Evolutionary conservation across 2,113 vertebrate species (phyloP).

Genomic region (Halichoerus grypus): DNA sequence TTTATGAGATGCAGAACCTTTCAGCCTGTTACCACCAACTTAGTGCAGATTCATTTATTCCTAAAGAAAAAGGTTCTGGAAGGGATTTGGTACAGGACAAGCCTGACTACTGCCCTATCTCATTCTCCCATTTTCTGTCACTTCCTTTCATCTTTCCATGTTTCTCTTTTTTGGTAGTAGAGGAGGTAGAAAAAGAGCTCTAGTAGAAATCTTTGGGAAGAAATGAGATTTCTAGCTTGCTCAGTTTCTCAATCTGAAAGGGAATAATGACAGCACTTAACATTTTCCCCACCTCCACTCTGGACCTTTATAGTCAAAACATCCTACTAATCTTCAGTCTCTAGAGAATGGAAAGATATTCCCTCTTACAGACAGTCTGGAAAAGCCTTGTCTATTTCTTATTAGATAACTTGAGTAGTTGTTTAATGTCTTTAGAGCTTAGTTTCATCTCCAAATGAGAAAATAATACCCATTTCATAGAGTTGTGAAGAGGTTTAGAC

Average conservation of each 20-base stretch:
- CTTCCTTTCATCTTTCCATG: neutral
- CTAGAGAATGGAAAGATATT: neutral
- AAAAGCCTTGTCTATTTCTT: neutral
- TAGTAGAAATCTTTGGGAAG: neutral
- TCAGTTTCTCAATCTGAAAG: slow-evolving; percentile 18
- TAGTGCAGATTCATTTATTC: neutral
- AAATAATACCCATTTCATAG: neutral
- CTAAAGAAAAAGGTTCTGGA: neutral
- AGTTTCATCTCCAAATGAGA: neutral
- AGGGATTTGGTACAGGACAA: neutral
- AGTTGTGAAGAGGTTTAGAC: neutral
- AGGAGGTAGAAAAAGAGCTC: neutral
- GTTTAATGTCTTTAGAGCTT: neutral
- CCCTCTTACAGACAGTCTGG: neutral
- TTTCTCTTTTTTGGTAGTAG: neutral
- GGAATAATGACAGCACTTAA: slow-evolving; percentile 5
- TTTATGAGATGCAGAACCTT: neutral
- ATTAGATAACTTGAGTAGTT: neutral
- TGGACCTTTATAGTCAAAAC: slow-evolving; percentile 8
- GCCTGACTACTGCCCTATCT: neutral
- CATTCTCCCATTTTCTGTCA: neutral
- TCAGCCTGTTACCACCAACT: neutral
- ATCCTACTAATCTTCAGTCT: neutral
- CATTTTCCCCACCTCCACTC: neutral
- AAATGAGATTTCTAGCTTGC: neutral